These are phyloP conservation scores for Apodemus agrarius DNA, from an alignment of 2,797 vertebrate genomes.

Conservation along the genomic window DNA sequence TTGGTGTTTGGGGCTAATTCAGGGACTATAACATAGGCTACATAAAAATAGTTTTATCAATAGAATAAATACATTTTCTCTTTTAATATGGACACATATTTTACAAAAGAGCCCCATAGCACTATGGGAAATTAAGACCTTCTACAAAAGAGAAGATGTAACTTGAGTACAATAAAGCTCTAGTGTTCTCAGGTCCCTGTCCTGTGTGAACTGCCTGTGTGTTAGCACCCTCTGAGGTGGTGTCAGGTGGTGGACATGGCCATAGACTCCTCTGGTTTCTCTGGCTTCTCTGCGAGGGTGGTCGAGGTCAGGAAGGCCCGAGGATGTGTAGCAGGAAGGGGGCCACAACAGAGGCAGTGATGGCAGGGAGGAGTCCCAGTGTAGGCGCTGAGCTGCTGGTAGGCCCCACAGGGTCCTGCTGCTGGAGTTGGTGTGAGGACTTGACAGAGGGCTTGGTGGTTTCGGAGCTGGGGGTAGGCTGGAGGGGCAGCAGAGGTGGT, in stretches of 20 bases:
- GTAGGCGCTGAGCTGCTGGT: slow-evolving; percentile 74
- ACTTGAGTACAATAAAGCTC: slow-evolving; percentile 89
- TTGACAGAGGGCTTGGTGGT: slow-evolving; percentile 91
- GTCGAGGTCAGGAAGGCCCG: slow-evolving; percentile 87
- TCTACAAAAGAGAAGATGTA: slow-evolving; percentile 93
- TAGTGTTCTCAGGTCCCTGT: slow-evolving; percentile 85
- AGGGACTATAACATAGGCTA: slow-evolving; percentile 88
- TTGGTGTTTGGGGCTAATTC: slow-evolving; percentile 83
- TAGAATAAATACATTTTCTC: slow-evolving; percentile 99
- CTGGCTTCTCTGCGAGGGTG: slow-evolving; percentile 72
- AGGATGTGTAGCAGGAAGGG: slow-evolving; percentile 83
- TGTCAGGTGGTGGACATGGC: background rate
- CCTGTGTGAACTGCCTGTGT: slow-evolving; percentile 70
- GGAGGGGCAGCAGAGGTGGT: slow-evolving; percentile 86
- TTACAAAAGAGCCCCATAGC: slow-evolving; percentile 95
- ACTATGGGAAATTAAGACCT: slow-evolving; percentile 93
- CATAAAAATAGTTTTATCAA: slow-evolving; percentile 96
- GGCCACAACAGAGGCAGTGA: slow-evolving; percentile 74
- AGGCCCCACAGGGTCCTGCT: slow-evolving; percentile 73
- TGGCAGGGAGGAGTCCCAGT: background rate
- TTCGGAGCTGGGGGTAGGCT: slow-evolving; percentile 92
- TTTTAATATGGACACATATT: slow-evolving; percentile 97
- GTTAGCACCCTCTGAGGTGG: slow-evolving; percentile 28
- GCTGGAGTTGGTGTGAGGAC: slow-evolving; percentile 89
- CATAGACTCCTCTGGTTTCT: slow-evolving; percentile 74